Conservation (phyloP, 2,113 vertebrate species). For the Hiodon tergisus region DNA sequence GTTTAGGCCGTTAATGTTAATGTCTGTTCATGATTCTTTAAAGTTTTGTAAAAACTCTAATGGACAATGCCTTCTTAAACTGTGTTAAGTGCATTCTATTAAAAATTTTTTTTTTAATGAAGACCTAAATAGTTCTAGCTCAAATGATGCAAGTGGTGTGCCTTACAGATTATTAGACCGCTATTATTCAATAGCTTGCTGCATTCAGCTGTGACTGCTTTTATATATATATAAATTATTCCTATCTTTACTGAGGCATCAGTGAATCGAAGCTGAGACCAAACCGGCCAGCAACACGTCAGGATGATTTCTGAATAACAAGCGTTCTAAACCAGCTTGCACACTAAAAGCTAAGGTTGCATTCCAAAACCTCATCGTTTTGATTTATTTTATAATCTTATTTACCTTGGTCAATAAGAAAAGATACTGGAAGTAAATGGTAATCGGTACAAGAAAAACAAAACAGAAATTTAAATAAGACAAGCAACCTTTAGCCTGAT, state of each 20-base stretch:
- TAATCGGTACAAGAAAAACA: not conserved
- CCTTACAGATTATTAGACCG: no score
- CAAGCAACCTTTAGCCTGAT: not conserved
- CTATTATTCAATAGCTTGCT: no score
- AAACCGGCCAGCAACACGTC: not conserved
- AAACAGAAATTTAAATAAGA: not conserved
- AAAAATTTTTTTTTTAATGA: no score
- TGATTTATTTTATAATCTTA: slow-evolving; percentile 5
- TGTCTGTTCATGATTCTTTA: not conserved
- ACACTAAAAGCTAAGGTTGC: not conserved
- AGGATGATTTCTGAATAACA: slow-evolving; percentile 17
- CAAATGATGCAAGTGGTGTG: no score
- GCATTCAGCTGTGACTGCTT: no score
- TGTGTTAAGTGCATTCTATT: not conserved
- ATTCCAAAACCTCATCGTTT: not conserved
- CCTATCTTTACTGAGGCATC: slow-evolving; percentile 4
- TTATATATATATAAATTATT: not conserved
- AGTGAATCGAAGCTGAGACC: not conserved
- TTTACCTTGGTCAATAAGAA: not conserved
- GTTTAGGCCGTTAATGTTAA: not conserved
- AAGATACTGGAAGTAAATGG: not conserved
- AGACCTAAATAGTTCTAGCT: no score
- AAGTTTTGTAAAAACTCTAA: not conserved
- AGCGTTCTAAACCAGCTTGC: slow-evolving; percentile 5
- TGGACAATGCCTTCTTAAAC: not conserved